Evolutionary conservation across 2,888 invertebrate genomes (phyloP).

Genomic region (Allophyes oxyacanthae): DNA sequence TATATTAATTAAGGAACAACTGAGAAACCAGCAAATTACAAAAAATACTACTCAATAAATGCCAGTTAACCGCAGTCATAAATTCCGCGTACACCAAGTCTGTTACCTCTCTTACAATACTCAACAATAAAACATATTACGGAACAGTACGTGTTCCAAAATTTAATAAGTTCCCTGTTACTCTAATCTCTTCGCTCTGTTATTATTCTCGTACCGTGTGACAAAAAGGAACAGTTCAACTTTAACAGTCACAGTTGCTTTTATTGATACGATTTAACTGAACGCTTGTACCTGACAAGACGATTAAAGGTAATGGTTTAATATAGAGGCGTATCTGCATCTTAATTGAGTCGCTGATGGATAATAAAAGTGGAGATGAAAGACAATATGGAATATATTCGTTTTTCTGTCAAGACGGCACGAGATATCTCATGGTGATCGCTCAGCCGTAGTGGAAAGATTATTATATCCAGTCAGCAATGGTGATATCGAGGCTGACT

Average conservation of each 20-base stretch:
- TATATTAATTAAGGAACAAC: too few relatives aligned
- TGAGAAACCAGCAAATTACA: too few relatives aligned
- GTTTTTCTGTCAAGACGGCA: too few relatives aligned
- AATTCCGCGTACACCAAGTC: constrained; percentile 3
- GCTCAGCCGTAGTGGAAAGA: too few relatives aligned
- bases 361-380: constrained; percentile 18
- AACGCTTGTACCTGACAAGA: constrained; percentile 13
- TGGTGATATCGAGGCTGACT: too few relatives aligned
- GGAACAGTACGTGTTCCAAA: constrained; percentile 66
- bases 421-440: too few relatives aligned
- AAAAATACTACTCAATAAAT: too few relatives aligned
- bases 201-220: constrained; percentile 43
- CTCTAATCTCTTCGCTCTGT: constrained; percentile 51
- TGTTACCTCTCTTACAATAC: constrained; percentile 19
- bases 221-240: constrained; percentile 47
- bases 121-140: constrained; percentile 69
- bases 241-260: constrained; percentile 39
- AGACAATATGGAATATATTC: constrained; percentile 1
- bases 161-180: constrained; percentile 67
- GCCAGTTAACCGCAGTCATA: too few relatives aligned
- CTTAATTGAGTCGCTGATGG: constrained; percentile 30
- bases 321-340: constrained; percentile 28
- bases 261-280: constrained; percentile 46
- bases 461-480: too few relatives aligned
- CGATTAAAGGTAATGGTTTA: constrained; percentile 5